These are phyloP conservation scores for Cuculus canorus DNA, from an alignment of 2,797 vertebrate species.

Conservation along the genomic window DNA sequence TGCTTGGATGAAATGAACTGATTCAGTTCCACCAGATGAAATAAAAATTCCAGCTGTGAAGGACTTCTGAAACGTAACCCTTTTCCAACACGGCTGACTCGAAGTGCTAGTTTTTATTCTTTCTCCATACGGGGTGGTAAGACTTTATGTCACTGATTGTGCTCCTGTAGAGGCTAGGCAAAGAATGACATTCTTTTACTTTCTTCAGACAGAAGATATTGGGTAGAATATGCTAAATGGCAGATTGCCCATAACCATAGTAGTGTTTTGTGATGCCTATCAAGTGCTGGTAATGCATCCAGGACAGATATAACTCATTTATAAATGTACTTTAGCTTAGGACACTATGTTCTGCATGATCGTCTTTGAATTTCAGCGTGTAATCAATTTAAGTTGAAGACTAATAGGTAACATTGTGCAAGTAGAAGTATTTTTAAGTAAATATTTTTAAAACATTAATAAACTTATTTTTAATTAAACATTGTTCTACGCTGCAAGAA, in stretches of 20 bases:
- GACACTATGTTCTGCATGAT: neutral
- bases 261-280: neutral
- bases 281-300: neutral
- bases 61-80: neutral
- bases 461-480: neutral
- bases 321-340: neutral
- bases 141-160: neutral
- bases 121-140: neutral
- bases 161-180: neutral
- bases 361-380: neutral
- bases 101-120: neutral
- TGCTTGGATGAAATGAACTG: neutral
- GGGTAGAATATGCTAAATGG: neutral
- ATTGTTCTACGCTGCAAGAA: rapidly evolving
- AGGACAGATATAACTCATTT: neutral
- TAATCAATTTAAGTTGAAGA: neutral
- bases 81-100: neutral
- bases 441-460: neutral
- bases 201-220: neutral
- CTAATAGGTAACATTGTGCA: neutral
- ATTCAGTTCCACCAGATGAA: neutral
- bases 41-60: neutral
- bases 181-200: neutral
- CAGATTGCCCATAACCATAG: neutral
- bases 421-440: neutral